Conservation (phyloP, 2,888 invertebrate species). For the Ochropleura plecta region DNA sequence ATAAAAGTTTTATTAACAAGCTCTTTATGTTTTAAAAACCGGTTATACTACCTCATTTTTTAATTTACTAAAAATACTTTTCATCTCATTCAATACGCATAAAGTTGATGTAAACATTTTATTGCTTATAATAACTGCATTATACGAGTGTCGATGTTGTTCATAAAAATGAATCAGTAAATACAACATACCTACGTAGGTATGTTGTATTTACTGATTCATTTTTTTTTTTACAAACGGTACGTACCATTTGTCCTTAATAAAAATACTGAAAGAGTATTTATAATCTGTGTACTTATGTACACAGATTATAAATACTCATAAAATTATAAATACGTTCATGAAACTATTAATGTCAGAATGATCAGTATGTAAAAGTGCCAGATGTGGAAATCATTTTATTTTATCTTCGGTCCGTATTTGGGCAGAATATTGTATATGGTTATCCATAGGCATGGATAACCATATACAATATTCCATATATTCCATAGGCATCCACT, state of each 20-base stretch:
- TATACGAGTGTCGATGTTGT: constrained; percentile 20
- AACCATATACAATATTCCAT: background rate
- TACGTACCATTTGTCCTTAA: background rate
- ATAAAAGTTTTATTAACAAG: too few relatives aligned
- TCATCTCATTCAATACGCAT: constrained; percentile 29
- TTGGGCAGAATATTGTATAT: too few relatives aligned
- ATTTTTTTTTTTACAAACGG: too few relatives aligned
- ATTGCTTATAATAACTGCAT: constrained; percentile 42
- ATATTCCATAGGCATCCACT: too few relatives aligned
- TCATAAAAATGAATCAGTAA: constrained; percentile 31
- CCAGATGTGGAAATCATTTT: too few relatives aligned
- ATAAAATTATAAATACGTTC: too few relatives aligned
- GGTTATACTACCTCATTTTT: background rate
- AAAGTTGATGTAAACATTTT: constrained; percentile 40
- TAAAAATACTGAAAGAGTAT: constrained; percentile 1
- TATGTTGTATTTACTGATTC: too few relatives aligned
- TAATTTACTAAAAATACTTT: constrained; percentile 28
- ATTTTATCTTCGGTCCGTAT: too few relatives aligned
- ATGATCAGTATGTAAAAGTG: too few relatives aligned
- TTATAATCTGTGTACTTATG: constrained; percentile 10
- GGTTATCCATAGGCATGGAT: too few relatives aligned
- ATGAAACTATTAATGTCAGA: too few relatives aligned
- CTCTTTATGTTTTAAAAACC: background rate
- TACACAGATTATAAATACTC: too few relatives aligned
- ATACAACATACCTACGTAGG: background rate